These are phyloP conservation scores for Rhabdophis nuchalis DNA, from an alignment of 2,797 vertebrate species.

Conservation along the genomic window DNA sequence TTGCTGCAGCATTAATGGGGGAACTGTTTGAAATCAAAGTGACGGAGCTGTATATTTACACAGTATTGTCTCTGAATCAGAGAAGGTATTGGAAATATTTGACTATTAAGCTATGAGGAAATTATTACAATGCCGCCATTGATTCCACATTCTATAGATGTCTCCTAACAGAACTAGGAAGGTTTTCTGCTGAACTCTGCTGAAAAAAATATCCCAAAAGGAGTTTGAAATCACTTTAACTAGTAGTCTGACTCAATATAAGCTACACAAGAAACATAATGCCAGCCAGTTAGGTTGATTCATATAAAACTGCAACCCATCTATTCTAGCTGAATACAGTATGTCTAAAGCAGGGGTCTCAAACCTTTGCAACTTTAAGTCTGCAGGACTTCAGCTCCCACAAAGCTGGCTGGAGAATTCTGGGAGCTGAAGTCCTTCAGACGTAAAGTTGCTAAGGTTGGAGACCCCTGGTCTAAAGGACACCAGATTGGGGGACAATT, in stretches of 20 bases:
- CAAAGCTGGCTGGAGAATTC: too few species aligned
- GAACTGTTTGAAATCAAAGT: not conserved
- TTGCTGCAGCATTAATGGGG: not conserved
- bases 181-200: not conserved
- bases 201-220: not conserved
- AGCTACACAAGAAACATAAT: not conserved
- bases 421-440: too few species aligned
- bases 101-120: not conserved
- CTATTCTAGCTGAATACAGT: not conserved
- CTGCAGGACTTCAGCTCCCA: too few species aligned
- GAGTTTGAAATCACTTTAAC: not conserved
- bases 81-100: not conserved
- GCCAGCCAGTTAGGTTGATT: not conserved
- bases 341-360: not conserved
- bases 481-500: not conserved
- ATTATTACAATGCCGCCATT: not conserved
- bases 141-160: not conserved
- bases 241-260: not conserved
- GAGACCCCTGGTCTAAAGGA: not conserved
- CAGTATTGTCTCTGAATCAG: not conserved
- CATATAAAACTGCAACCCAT: not conserved
- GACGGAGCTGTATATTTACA: not conserved
- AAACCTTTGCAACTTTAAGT: too few species aligned
- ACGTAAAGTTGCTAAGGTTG: too few species aligned
- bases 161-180: not conserved